Conservation (phyloP, 1,140 invertebrate genomes). For the Dolichoris vasculosae region DNA sequence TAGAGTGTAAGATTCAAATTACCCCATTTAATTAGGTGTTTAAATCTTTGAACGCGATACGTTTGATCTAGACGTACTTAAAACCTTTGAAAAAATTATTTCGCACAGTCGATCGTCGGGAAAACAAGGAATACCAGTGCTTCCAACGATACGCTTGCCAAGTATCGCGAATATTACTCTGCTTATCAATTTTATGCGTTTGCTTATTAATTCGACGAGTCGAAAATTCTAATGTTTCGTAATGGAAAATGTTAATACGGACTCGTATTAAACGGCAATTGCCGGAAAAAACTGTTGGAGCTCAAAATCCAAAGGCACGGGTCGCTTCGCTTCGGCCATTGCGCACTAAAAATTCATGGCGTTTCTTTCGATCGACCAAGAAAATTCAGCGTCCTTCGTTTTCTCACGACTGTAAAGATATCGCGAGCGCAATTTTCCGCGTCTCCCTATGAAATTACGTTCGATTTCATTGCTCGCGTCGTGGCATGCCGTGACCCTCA, state of each 20-base stretch:
- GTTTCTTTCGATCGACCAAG: too few relatives aligned
- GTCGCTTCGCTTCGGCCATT: background rate
- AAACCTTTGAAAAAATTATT: background rate
- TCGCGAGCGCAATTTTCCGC: slow-evolving; percentile 12
- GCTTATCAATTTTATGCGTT: background rate
- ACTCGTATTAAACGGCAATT: background rate
- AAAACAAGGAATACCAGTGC: background rate
- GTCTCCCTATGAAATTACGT: background rate
- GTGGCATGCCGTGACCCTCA: slow-evolving; percentile 27
- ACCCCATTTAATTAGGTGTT: too few relatives aligned
- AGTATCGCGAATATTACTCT: background rate
- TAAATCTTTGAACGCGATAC: too few relatives aligned
- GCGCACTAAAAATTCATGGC: background rate
- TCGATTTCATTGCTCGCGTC: slow-evolving; percentile 32
- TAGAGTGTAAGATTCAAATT: too few relatives aligned
- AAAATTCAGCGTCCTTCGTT: background rate
- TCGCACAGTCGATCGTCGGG: background rate
- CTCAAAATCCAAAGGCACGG: background rate
- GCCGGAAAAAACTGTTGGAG: background rate
- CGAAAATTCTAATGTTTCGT: background rate
- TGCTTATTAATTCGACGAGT: background rate
- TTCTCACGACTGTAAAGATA: slow-evolving; percentile 37
- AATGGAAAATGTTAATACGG: background rate
- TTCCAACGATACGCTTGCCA: background rate
- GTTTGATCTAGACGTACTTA: too few relatives aligned